A percentile compares a stretch with the other conserved stretches of the same genome.
These are phyloP conservation scores for Arnoldichthys spilopterus DNA, from an alignment of 2,797 vertebrate genomes.

Conservation along the genomic window DNA sequence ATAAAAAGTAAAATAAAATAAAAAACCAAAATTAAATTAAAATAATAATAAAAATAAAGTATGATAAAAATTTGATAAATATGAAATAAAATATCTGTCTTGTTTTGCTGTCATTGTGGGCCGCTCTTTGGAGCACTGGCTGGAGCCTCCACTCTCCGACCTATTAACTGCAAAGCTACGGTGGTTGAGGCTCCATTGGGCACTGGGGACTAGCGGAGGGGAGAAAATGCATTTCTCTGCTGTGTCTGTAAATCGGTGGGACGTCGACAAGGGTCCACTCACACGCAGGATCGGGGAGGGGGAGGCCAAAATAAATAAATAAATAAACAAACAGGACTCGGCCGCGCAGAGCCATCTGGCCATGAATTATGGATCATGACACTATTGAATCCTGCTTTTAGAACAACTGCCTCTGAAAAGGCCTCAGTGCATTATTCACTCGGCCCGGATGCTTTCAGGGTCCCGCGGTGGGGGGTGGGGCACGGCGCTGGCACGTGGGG, in stretches of 20 bases:
- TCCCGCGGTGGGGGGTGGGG: slow-evolving; percentile 15
- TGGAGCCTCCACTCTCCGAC: slow-evolving; percentile 28
- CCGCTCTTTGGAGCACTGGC: slow-evolving; percentile 15
- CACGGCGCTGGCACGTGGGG: neutral
- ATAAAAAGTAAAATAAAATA: too few species aligned
- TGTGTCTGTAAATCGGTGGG: slow-evolving; percentile 5
- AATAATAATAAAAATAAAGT: too few species aligned
- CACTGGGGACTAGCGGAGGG: slow-evolving; percentile 29
- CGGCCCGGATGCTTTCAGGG: slow-evolving; percentile 26
- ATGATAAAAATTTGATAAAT: too few species aligned
- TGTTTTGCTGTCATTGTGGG: slow-evolving; percentile 4
- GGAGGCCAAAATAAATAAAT: neutral
- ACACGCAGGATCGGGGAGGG: neutral
- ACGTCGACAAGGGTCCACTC: neutral
- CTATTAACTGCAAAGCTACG: slow-evolving; percentile 35
- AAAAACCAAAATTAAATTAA: too few species aligned
- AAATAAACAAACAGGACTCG: slow-evolving; percentile 25
- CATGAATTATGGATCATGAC: slow-evolving; percentile 62
- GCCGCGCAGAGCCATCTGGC: slow-evolving; percentile 49
- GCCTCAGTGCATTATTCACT: slow-evolving; percentile 55
- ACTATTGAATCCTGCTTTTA: slow-evolving; percentile 58
- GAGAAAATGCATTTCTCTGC: slow-evolving; percentile 33
- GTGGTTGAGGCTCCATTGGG: slow-evolving; percentile 36
- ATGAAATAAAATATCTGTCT: too few species aligned
- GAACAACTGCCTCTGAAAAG: slow-evolving; percentile 45